phyloP scores from a whole-genome alignment of 2,888 invertebrate genomes.

The Desoria tigrina region DNA sequence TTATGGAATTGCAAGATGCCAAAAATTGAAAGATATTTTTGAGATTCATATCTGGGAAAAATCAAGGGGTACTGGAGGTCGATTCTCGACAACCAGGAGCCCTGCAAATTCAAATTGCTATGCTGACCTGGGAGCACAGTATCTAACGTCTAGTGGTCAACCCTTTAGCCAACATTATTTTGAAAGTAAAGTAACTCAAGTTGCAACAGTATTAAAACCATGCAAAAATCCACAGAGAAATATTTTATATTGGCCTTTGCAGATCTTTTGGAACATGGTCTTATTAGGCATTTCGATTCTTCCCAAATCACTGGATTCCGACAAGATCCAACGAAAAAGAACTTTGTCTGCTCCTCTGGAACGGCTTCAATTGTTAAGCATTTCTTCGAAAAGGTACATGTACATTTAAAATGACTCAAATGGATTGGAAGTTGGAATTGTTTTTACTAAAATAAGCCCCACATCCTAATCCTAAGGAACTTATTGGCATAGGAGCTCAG shows the following conservation, averaged over 20 bases:
- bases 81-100: conserved; percentile 44
- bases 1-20: conserved; percentile 30
- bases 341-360: conserved; percentile 45
- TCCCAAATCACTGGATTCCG: conserved; percentile 40
- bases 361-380: conserved; percentile 45
- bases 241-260: not conserved
- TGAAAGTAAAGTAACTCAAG: conserved; percentile 43
- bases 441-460: no score
- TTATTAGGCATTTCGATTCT: conserved; percentile 39
- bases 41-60: conserved; percentile 51
- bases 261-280: conserved; percentile 34
- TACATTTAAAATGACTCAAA: no score
- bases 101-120: conserved; percentile 33
- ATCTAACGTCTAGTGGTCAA: conserved; percentile 37
- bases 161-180: conserved; percentile 41
- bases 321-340: conserved; percentile 24
- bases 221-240: not conserved
- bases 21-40: conserved; percentile 23
- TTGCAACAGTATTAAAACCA: not conserved
- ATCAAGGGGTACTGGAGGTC: conserved; percentile 39
- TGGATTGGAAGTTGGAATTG: no score
- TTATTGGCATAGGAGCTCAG: no score
- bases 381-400: conserved; percentile 44
- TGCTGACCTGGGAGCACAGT: conserved; percentile 52
- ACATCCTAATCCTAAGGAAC: no score